Conservation (phyloP, 2,113 vertebrate species). For the Psephotus haematonotus region DNA sequence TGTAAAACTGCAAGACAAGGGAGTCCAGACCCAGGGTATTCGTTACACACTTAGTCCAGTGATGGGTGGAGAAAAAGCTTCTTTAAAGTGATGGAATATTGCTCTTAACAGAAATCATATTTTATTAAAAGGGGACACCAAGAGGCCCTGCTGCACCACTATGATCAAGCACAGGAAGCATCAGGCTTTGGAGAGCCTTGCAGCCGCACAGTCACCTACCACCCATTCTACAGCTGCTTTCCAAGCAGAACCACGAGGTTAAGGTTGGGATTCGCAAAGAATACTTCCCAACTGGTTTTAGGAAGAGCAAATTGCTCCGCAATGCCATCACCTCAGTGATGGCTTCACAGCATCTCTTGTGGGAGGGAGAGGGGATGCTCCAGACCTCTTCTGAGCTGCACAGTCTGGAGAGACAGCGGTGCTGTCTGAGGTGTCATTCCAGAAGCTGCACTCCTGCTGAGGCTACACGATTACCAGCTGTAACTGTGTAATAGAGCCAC, state of each 20-base stretch:
- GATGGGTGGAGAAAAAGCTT: not conserved
- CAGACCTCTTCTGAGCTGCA: not conserved
- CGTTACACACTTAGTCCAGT: not conserved
- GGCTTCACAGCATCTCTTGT: not conserved
- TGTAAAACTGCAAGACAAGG: not conserved
- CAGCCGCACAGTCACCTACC: not conserved
- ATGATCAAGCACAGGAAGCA: not conserved
- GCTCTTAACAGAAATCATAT: not conserved
- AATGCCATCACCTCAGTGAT: not conserved
- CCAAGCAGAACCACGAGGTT: not conserved
- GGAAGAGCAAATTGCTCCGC: not conserved
- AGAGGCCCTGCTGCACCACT: not conserved
- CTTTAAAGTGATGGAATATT: not conserved
- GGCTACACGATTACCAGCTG: conserved; percentile 45
- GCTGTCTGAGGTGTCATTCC: not conserved
- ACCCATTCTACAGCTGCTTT: not conserved
- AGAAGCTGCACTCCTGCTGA: conserved; percentile 64
- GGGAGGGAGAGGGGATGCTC: not conserved
- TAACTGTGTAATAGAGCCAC: conserved; percentile 75
- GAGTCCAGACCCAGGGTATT: not conserved
- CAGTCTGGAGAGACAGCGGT: not conserved
- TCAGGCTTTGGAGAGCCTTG: not conserved
- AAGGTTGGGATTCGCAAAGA: not conserved
- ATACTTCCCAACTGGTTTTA: not conserved
- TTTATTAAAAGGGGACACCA: not conserved